Percentiles rank a stretch among this genome's conserved stretches.
Conservation (phyloP, 2,113 vertebrate species). For the Entomyzon cyanotis region DNA sequence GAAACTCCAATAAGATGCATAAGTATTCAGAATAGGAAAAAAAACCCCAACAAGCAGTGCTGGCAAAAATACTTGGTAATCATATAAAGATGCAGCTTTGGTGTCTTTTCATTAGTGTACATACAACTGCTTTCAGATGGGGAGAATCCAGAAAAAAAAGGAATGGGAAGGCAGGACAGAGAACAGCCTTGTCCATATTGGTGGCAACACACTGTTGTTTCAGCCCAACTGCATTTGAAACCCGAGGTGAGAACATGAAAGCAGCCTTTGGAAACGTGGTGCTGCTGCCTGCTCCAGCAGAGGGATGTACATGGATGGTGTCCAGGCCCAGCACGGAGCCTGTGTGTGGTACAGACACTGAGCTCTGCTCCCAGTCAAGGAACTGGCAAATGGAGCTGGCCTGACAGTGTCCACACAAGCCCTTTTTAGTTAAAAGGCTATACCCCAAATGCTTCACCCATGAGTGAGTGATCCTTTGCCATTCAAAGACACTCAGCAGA, state of each 20-base stretch:
- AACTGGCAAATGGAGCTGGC: fast-evolving
- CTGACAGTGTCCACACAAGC: background rate
- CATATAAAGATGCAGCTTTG: background rate
- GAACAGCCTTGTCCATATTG: background rate
- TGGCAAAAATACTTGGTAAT: background rate
- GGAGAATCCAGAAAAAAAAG: background rate
- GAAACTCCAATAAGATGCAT: background rate
- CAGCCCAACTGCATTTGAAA: background rate
- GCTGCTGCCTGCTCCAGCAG: background rate
- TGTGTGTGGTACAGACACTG: fast-evolving
- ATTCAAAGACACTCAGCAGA: background rate
- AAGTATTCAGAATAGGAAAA: background rate
- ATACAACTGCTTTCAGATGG: background rate
- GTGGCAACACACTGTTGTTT: background rate
- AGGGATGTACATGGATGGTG: background rate
- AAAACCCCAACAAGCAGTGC: background rate
- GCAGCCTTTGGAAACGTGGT: background rate
- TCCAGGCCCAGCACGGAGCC: background rate
- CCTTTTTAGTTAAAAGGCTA: background rate
- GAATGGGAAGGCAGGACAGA: background rate
- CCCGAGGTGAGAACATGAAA: fast-evolving
- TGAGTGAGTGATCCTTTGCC: background rate
- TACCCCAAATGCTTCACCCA: background rate
- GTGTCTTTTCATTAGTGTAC: background rate
- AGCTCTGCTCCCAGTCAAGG: background rate